Base-by-base conservation (phyloP, 1,140 invertebrate species). In the Trachymyrmex cornetzi region DNA sequence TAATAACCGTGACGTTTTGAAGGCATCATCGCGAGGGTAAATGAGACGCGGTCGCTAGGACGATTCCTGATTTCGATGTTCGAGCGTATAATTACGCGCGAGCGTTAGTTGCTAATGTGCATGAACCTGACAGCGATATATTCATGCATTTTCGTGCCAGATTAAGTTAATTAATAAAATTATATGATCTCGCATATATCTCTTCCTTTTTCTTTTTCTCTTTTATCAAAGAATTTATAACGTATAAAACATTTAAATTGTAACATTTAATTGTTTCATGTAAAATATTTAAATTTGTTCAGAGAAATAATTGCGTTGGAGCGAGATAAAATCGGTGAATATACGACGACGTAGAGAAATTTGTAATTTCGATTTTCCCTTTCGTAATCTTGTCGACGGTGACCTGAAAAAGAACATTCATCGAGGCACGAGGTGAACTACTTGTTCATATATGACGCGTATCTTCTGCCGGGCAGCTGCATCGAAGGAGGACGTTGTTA, bases 391-490 rank as follows among this genome's bases (percentile, higher is more conserved):
- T 5, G 24, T 24, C 50, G 48, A 11, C 30, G 86, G 48, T 86
- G 88, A 86, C 88, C 88, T 88, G 82, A 38, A 88, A 89, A 81
- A 57, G 80, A 79, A 59, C 19, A 22, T 44, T 44, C n/a, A 22
- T 44, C 75, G 53, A 53, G 61, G 4, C 22, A 75, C 64, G 64
- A 67, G 64, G 64, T 66, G 79, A 85, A 80, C 69, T 19, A 66
- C 84, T 84, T 61, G 88, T 85, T 88, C 86, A 80, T 86, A 84
- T 75, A 22, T 59, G 75, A 44, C 63, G 38, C 57, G 74, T 82
- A 67, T 88, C 82, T 89, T 89, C 64, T 77, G 75, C 55, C 87
- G 19, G 53, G 19, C 87, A 88, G 79, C 77, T 80, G 81, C 72
- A 30, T 9, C 53, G 53, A 61, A 71, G 16, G 16, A 69, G 61